phyloP scores from a whole-genome alignment of 2,888 invertebrate species.

The Allolobophora icterica region DNA sequence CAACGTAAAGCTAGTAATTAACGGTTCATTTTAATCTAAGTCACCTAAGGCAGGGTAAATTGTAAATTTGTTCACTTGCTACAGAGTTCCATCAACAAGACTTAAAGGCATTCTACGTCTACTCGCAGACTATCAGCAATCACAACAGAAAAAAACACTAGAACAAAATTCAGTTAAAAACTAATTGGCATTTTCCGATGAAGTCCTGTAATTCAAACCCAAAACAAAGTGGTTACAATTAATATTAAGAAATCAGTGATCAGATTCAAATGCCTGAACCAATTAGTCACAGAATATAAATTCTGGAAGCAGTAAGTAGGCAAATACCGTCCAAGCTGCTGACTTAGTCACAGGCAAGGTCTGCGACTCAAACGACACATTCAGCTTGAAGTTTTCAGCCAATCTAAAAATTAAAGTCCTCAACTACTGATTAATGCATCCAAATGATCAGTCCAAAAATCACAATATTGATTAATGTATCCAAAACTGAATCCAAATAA shows the following conservation, averaged over 20 bases:
- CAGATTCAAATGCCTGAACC: background rate
- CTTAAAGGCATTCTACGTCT: too few relatives aligned
- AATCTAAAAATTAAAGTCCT: background rate
- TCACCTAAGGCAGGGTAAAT: too few relatives aligned
- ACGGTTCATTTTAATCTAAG: background rate
- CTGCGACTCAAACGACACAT: conserved; percentile 19
- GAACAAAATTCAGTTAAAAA: background rate
- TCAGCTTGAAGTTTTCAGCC: background rate
- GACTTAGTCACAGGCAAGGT: conserved; percentile 9
- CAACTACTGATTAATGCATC: background rate
- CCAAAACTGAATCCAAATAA: background rate
- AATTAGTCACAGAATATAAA: background rate
- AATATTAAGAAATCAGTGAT: background rate
- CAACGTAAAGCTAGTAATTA: too few relatives aligned
- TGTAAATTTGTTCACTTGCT: too few relatives aligned
- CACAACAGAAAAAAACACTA: too few relatives aligned
- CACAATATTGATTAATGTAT: background rate
- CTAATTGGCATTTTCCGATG: background rate
- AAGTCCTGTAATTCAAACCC: background rate
- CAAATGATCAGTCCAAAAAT: background rate
- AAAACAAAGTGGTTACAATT: background rate
- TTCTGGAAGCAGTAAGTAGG: background rate
- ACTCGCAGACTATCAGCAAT: too few relatives aligned
- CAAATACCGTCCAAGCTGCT: conserved; percentile 25
- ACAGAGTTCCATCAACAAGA: too few relatives aligned